Percentiles rank a stretch among this genome's conserved stretches.
Conservation (phyloP, 2,888 invertebrate genomes). For the Drosophila maculinotata region DNA sequence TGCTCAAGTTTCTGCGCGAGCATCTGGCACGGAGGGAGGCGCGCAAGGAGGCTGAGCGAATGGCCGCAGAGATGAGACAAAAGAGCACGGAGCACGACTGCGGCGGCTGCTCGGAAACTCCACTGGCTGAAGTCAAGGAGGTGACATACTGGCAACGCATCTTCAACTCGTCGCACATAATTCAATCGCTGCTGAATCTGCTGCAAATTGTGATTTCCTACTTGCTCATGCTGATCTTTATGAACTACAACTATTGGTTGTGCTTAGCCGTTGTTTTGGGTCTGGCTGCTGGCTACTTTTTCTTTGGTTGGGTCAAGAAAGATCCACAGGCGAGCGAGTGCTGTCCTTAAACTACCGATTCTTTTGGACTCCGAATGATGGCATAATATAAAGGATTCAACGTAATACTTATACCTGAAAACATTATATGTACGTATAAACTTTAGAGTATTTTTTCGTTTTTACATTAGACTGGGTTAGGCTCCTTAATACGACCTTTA, state of each 20-base stretch:
- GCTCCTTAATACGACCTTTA: background rate
- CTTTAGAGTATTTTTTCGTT: slow-evolving; percentile 10
- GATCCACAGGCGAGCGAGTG: slow-evolving; percentile 80
- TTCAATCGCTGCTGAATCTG: slow-evolving; percentile 81
- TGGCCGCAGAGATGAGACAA: slow-evolving; percentile 60
- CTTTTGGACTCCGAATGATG: background rate
- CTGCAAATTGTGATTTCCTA: slow-evolving; percentile 83
- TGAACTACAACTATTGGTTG: slow-evolving; percentile 84
- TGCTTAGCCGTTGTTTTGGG: slow-evolving; percentile 83
- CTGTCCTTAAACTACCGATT: slow-evolving; percentile 68
- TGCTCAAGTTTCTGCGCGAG: slow-evolving; percentile 93
- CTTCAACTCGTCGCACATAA: slow-evolving; percentile 71
- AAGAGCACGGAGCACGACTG: slow-evolving; percentile 49
- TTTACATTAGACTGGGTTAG: slow-evolving; percentile 11
- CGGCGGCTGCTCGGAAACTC: slow-evolving; percentile 66
- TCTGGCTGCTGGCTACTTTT: slow-evolving; percentile 82
- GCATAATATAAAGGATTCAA: background rate
- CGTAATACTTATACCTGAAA: slow-evolving; percentile 1
- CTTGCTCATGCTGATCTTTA: slow-evolving; percentile 84
- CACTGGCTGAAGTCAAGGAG: slow-evolving; percentile 61
- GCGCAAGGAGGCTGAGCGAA: slow-evolving; percentile 62
- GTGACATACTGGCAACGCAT: slow-evolving; percentile 69
- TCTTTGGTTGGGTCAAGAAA: slow-evolving; percentile 83
- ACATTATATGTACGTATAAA: slow-evolving; percentile 11
- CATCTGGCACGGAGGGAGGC: slow-evolving; percentile 69